Evolutionary conservation across 2,888 invertebrate species (phyloP), one percentile per base, ranked within the genome.

Genomic region (Phyllotreta striolata): DNA sequence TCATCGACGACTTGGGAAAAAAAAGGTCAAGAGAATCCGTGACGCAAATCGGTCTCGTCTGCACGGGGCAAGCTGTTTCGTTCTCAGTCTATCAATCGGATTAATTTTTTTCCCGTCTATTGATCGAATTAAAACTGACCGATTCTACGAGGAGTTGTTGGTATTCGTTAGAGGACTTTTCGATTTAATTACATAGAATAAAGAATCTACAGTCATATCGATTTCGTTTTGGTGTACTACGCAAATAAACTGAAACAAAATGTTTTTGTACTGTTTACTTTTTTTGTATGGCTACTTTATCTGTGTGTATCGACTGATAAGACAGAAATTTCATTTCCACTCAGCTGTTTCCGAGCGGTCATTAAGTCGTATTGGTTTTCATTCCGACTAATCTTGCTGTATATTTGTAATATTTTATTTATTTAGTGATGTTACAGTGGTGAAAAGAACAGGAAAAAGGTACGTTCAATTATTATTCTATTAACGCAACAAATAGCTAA

Each of bases 1-100:
- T 37, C 55, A 34, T 52, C 55, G 51, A 51, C 34, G 43, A 41
- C 24, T 24, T 24, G 24, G 24, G 41, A 52, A 62, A 65, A 69
- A 70, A 71, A 71, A 71, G 71, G 71, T 68, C 70, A 71, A 71
- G 68, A 67, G 68, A 71, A 70, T 68, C 63, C 56, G 62, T 72
- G 71, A 71, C 71, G 71, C 68, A 70, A 67, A 68, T 64, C 54
- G 66, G 49, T 57, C 60, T 46, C 58, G 64, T 70, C 67, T 24
- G 24, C 24, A 24, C 24, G 24, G 24, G 67, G 44, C 56, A 60
- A 66, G 66, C 63, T 51, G 46, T 52, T 56, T 35, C 49, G 49
- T 49, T 49, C 35, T 49, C 37, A 49, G 49, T 35, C 49, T 49
- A 49, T 34, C 35, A 49, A 49, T 49, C 49, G 49, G 37, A 49